These are phyloP conservation scores for Argyresthia albistria DNA, from an alignment of 2,888 invertebrate species.

Conservation along the genomic window DNA sequence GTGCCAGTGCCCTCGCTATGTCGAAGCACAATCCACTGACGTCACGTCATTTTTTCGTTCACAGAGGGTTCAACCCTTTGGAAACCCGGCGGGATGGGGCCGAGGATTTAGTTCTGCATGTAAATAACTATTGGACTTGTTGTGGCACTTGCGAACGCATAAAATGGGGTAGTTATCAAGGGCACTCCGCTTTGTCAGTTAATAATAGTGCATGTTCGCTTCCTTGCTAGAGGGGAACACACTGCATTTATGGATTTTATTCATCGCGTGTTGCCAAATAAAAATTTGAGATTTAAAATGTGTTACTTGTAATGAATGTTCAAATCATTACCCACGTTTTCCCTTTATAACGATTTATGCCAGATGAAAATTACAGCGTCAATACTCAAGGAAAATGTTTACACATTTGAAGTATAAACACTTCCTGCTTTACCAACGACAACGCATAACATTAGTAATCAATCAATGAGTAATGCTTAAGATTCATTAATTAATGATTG, in stretches of 20 bases:
- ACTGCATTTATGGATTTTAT: neutral
- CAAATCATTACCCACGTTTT: too few relatives aligned
- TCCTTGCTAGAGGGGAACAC: constrained; percentile 16
- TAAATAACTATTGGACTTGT: constrained; percentile 68
- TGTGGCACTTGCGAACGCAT: constrained; percentile 61
- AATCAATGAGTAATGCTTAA: too few relatives aligned
- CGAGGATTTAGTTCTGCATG: constrained; percentile 62
- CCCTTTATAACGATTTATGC: too few relatives aligned
- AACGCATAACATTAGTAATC: too few relatives aligned
- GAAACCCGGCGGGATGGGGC: constrained; percentile 37
- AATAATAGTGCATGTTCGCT: constrained; percentile 58
- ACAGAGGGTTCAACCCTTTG: constrained; percentile 64
- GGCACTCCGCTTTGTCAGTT: constrained; percentile 55
- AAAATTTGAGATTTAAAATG: too few relatives aligned
- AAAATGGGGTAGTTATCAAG: constrained; percentile 62
- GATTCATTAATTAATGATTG: too few relatives aligned
- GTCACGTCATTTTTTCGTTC: constrained; percentile 33
- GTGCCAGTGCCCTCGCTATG: constrained; percentile 45
- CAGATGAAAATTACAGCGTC: too few relatives aligned
- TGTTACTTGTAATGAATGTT: too few relatives aligned
- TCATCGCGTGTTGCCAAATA: too few relatives aligned
- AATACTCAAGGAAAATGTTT: too few relatives aligned
- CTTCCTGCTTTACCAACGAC: too few relatives aligned
- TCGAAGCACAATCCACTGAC: constrained; percentile 20
- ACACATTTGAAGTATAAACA: too few relatives aligned